phyloP scores from a whole-genome alignment of 2,797 vertebrate genomes.

The Hoplostethus mediterraneus region DNA sequence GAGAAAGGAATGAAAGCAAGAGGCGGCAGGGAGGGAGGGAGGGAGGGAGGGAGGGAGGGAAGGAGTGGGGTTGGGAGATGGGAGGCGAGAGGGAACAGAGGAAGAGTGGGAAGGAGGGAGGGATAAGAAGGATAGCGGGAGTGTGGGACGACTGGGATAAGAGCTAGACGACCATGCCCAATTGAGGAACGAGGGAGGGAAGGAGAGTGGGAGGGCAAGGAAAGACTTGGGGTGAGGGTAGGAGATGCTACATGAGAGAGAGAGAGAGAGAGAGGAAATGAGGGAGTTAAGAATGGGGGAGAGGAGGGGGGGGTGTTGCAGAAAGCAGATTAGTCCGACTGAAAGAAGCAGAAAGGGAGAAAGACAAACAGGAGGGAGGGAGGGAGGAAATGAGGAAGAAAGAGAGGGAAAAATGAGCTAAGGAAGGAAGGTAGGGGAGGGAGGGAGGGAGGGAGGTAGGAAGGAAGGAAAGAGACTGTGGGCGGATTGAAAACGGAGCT shows the following conservation, averaged over 20 bases:
- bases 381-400: background rate
- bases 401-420: background rate
- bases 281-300: background rate
- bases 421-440: background rate
- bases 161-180: conserved; percentile 30
- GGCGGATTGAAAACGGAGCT: background rate
- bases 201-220: background rate
- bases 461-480: background rate
- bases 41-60: background rate
- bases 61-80: conserved; percentile 1
- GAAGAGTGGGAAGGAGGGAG: conserved; percentile 28
- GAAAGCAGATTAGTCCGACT: background rate
- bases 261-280: conserved; percentile 10
- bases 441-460: background rate
- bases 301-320: conserved; percentile 3
- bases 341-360: background rate
- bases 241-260: conserved; percentile 16
- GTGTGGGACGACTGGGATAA: conserved; percentile 27
- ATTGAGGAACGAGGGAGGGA: conserved; percentile 15
- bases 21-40: conserved; percentile 34
- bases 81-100: conserved; percentile 13
- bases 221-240: conserved; percentile 27
- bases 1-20: conserved; percentile 37
- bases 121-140: conserved; percentile 4
- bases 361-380: background rate